Base-by-base conservation (phyloP, 2,797 vertebrate species). In the Urosaurus nigricauda region DNA sequence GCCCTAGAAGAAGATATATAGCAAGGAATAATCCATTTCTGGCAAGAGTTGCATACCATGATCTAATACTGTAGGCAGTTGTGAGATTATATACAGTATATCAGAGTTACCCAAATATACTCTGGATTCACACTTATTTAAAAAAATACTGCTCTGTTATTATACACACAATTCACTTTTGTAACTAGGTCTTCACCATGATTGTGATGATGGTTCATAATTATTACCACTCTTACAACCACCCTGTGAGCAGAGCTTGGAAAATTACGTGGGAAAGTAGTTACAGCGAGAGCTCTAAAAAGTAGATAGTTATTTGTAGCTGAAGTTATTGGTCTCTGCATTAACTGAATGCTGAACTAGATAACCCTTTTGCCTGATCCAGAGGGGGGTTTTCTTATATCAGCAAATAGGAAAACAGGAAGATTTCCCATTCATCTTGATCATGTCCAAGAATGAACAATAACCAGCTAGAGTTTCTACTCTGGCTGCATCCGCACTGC, bases 1-100 rank as follows among this genome's bases (percentile, higher is more conserved):
- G 26, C 12, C 88, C 21, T 11, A 88, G 58, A 89, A 80, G 88
- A 83, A 87, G 73, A 77, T 82, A 26, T 3, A 63, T 32, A 29
- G 3, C 84, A 82, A 19, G 17, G 14, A 81, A 2, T 70, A 87
- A 87, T 79, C 3, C 0, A 24, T 56, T 29, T 83, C 90, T 79
- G 63, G 13, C 24, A 51, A 86, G 37, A 24, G 53, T 47, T 74
- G 51, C 21, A 83, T 35, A 56, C n/a, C 16, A 87, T 32, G 60
- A 81, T 7, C 35, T 85, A 47, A 79, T 35, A 13, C 3, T 84
- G 14, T 53, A 4, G 2, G 89, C 24, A 84, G 14, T 5, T 58
- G 70, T 37, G 73, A 84, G 29, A 68, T 21, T 35, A 9, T 70
- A 29, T 37, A 51, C 47, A 51, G 47, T 51, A 60, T 65, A 32